Percentiles rank a stretch among this genome's conserved stretches.
Conservation (phyloP, 2,888 invertebrate genomes). For the Tetropium fuscum region DNA sequence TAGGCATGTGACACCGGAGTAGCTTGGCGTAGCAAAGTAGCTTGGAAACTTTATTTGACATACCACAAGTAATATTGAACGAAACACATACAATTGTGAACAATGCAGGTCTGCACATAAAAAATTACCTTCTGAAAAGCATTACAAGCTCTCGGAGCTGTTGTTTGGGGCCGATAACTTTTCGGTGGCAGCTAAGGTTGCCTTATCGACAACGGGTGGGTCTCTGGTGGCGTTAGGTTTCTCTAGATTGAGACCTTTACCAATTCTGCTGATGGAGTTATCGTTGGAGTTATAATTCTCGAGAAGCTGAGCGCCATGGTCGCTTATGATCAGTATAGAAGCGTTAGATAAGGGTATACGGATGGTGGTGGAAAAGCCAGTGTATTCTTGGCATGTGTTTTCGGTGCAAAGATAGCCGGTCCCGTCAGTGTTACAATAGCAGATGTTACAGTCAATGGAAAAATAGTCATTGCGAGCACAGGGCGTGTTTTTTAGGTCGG, state of each 20-base stretch:
- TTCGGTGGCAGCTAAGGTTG: too few species aligned
- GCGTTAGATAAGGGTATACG: slow-evolving; percentile 49
- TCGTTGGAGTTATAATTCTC: slow-evolving; percentile 32
- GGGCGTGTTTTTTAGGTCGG: slow-evolving; percentile 60
- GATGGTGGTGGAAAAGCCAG: slow-evolving; percentile 41
- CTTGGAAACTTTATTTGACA: too few species aligned
- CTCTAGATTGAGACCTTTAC: background rate
- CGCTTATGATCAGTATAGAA: slow-evolving; percentile 55
- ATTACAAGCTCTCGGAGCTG: too few species aligned
- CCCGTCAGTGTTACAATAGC: slow-evolving; percentile 70
- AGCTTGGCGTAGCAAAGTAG: too few species aligned
- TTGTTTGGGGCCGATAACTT: too few species aligned
- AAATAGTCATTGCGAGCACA: slow-evolving; percentile 70
- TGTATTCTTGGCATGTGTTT: slow-evolving; percentile 61
- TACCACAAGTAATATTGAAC: too few species aligned
- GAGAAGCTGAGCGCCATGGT: slow-evolving; percentile 33
- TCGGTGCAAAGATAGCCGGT: slow-evolving; percentile 70
- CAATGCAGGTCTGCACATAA: too few species aligned
- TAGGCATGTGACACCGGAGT: too few species aligned
- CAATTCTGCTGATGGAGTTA: slow-evolving; percentile 31
- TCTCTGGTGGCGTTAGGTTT: too few species aligned
- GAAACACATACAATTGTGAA: too few species aligned
- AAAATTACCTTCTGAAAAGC: too few species aligned
- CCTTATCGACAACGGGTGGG: too few species aligned
- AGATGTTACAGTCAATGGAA: slow-evolving; percentile 71